Conservation (phyloP, 2,888 invertebrate genomes). For the Tetragonisca angustula region DNA sequence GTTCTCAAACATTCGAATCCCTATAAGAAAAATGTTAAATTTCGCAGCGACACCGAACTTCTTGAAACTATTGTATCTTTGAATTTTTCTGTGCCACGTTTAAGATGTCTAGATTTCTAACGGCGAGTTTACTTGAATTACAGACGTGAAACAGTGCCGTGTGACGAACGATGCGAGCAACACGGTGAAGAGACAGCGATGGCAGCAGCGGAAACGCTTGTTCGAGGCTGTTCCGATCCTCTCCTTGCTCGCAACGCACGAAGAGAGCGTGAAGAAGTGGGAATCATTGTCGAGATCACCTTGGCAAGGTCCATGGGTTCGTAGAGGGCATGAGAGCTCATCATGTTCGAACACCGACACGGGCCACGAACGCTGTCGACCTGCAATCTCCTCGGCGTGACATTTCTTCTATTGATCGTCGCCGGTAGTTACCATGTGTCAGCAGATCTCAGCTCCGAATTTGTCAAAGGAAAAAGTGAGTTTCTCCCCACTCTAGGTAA, state of each 20-base stretch:
- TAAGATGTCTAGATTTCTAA: not conserved
- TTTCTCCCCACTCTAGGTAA: slow-evolving; percentile 67
- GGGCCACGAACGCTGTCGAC: slow-evolving; percentile 79
- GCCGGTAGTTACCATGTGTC: slow-evolving; percentile 76
- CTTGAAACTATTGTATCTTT: not conserved
- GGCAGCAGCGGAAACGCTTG: slow-evolving; percentile 72
- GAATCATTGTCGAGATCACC: slow-evolving; percentile 65
- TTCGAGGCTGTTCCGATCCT: slow-evolving; percentile 60
- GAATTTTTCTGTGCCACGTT: not conserved
- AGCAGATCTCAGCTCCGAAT: slow-evolving; percentile 86
- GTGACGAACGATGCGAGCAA: slow-evolving; percentile 72
- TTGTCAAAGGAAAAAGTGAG: slow-evolving; percentile 93
- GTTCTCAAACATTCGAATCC: too few species aligned
- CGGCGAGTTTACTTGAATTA: slow-evolving; percentile 40
- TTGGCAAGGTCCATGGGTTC: slow-evolving; percentile 77
- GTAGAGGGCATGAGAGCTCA: slow-evolving; percentile 82
- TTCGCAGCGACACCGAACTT: not conserved
- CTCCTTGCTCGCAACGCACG: slow-evolving; percentile 65
- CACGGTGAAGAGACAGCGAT: slow-evolving; percentile 74
- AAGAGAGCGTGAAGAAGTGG: slow-evolving; percentile 64
- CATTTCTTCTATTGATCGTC: slow-evolving; percentile 73
- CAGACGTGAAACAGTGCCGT: slow-evolving; percentile 61
- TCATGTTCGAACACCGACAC: slow-evolving; percentile 82
- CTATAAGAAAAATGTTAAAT: not conserved
- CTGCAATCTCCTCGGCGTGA: slow-evolving; percentile 73